These are phyloP conservation scores for Promerops cafer DNA, from an alignment of 2,113 vertebrate genomes.

Conservation along the genomic window DNA sequence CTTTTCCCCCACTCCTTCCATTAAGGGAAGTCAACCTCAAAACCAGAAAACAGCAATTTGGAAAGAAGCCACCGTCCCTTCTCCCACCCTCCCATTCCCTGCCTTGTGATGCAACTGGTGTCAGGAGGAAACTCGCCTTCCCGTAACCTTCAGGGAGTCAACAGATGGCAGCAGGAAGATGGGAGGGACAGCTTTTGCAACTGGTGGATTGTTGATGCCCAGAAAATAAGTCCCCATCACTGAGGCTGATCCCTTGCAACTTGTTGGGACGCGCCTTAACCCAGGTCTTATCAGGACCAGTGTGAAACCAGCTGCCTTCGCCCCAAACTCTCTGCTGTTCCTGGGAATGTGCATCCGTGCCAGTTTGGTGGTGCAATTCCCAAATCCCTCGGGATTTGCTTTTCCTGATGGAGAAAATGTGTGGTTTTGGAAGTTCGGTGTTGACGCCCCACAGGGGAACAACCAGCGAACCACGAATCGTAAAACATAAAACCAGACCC, in stretches of 20 bases:
- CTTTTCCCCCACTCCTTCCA: not conserved
- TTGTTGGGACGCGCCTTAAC: rapidly evolving
- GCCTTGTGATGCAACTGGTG: not conserved
- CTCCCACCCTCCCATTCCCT: not conserved
- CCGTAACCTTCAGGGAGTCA: not conserved
- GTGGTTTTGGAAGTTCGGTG: rapidly evolving
- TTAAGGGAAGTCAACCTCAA: not conserved
- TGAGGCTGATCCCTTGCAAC: rapidly evolving
- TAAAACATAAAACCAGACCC: not conserved
- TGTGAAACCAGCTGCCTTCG: too few relatives aligned
- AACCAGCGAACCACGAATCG: rapidly evolving
- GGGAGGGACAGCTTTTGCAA: not conserved
- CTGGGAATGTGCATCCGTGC: rapidly evolving
- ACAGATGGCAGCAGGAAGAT: not conserved
- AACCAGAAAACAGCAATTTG: not conserved
- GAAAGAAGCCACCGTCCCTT: too few relatives aligned
- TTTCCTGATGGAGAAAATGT: rapidly evolving
- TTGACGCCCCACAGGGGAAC: rapidly evolving
- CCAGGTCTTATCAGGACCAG: rapidly evolving
- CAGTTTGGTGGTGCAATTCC: rapidly evolving
- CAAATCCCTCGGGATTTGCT: not conserved
- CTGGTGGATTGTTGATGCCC: rapidly evolving
- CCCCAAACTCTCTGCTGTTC: too few relatives aligned
- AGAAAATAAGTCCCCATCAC: not conserved
- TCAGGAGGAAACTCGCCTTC: not conserved